Conservation (phyloP, 2,888 invertebrate genomes). For the Pediacus dermestoides region DNA sequence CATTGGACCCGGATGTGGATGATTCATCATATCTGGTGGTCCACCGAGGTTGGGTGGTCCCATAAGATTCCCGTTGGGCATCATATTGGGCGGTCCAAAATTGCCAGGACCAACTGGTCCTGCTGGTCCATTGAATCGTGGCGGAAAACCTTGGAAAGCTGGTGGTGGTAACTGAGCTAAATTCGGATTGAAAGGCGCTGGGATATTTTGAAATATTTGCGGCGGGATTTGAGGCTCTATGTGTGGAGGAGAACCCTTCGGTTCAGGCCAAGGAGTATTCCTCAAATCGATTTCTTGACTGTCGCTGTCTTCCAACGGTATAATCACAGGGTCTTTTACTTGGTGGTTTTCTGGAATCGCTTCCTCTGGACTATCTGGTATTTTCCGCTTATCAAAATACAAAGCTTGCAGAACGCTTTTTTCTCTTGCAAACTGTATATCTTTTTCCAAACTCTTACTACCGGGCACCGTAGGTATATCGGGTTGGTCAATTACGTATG, state of each 20-base stretch:
- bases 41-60: conserved; percentile 43
- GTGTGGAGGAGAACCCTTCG: conserved; percentile 63
- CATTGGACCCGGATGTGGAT: conserved; percentile 36
- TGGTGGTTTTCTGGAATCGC: conserved; percentile 79
- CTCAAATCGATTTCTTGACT: conserved; percentile 79
- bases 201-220: conserved; percentile 53
- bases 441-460: conserved; percentile 79
- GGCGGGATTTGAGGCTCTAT: conserved; percentile 43
- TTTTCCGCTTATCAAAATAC: conserved; percentile 76
- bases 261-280: conserved; percentile 78
- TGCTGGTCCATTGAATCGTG: conserved; percentile 28
- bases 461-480: conserved; percentile 66
- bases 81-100: conserved; percentile 43
- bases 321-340: conserved; percentile 72
- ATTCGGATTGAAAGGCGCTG: conserved; percentile 47
- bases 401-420: conserved; percentile 77
- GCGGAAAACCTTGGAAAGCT: conserved; percentile 31
- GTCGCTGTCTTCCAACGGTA: conserved; percentile 87
- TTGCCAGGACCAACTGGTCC: conserved; percentile 22
- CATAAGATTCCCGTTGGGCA: conserved; percentile 51
- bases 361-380: conserved; percentile 84
- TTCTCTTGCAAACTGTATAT: conserved; percentile 83
- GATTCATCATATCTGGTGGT: conserved; percentile 43
- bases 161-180: conserved; percentile 53
- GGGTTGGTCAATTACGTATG: conserved; percentile 67